phyloP scores from a whole-genome alignment of 2,797 vertebrate species.

The Epinephelus coioides region DNA sequence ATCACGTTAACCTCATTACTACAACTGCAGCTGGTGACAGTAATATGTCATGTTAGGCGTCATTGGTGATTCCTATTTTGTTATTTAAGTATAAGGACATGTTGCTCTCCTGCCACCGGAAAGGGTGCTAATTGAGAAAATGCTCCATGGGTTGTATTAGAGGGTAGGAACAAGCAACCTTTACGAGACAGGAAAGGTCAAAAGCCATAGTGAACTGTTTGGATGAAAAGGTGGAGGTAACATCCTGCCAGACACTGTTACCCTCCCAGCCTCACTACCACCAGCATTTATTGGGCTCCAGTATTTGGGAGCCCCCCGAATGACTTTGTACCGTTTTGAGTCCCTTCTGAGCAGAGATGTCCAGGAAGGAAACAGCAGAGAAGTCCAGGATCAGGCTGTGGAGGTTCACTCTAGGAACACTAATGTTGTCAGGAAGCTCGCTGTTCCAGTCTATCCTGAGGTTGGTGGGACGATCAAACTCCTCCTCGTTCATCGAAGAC shows the following conservation, averaged over 20 bases:
- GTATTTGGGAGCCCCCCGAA: too few relatives aligned
- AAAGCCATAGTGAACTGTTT: not conserved
- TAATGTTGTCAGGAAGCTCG: constrained; percentile 82
- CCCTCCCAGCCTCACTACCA: not conserved
- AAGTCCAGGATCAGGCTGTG: constrained; percentile 94
- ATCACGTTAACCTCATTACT: too few relatives aligned
- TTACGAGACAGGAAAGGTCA: not conserved
- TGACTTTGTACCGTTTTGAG: constrained; percentile 86
- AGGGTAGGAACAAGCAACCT: too few relatives aligned
- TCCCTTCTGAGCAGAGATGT: constrained; percentile 89
- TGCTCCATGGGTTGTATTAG: too few relatives aligned
- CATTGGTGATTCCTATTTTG: too few relatives aligned
- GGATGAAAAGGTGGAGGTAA: not conserved
- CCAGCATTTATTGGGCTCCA: not conserved
- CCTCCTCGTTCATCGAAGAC: constrained; percentile 76
- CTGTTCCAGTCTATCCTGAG: constrained; percentile 85
- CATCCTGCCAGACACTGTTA: not conserved
- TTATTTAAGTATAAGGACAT: too few relatives aligned
- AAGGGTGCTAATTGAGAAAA: too few relatives aligned
- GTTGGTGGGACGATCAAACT: constrained; percentile 82
- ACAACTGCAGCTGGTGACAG: too few relatives aligned
- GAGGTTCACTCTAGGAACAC: constrained; percentile 85
- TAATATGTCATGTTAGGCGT: too few relatives aligned
- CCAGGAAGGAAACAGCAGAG: constrained; percentile 92
- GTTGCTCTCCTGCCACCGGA: too few relatives aligned